Percentiles rank a stretch among this genome's conserved stretches.
Evolutionary conservation across 2,797 vertebrate genomes (phyloP).

Genomic region (Octomys mimax): DNA sequence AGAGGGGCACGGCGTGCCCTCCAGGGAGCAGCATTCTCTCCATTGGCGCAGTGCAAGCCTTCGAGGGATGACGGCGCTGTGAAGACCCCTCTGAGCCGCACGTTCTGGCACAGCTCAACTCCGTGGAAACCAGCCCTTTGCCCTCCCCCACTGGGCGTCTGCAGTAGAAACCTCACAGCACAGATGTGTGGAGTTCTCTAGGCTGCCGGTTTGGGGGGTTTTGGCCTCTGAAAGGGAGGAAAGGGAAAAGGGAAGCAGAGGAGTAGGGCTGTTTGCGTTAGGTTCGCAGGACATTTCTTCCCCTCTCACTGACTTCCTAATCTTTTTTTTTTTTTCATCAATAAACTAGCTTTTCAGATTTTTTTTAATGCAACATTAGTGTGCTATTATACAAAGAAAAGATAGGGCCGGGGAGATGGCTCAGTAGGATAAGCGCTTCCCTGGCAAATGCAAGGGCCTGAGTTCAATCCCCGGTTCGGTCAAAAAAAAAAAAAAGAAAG

Average conservation of each 20-base stretch:
- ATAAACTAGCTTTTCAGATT: too few relatives aligned
- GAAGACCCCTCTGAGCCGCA: neutral
- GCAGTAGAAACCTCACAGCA: neutral
- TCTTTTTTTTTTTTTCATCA: too few relatives aligned
- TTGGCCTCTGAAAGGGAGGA: neutral
- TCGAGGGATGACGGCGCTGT: neutral
- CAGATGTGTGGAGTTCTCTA: neutral
- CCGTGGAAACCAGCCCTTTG: neutral
- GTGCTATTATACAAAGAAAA: too few relatives aligned
- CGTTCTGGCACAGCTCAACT: neutral
- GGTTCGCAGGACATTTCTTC: neutral
- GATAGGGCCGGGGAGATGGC: too few relatives aligned
- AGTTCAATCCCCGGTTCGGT: too few relatives aligned
- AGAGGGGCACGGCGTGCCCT: constrained; percentile 52
- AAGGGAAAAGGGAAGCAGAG: neutral
- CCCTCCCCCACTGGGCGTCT: neutral
- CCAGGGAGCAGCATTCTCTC: constrained; percentile 62
- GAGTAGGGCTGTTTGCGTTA: too few relatives aligned
- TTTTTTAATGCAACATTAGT: too few relatives aligned
- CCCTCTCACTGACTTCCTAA: neutral
- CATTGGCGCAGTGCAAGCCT: neutral
- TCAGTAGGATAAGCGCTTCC: too few relatives aligned
- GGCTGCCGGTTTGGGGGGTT: neutral
- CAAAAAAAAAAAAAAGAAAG: too few relatives aligned
- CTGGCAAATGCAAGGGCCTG: too few relatives aligned